phyloP scores from a whole-genome alignment of 2,797 vertebrate genomes.

The Chaetophractus vellerosus region DNA sequence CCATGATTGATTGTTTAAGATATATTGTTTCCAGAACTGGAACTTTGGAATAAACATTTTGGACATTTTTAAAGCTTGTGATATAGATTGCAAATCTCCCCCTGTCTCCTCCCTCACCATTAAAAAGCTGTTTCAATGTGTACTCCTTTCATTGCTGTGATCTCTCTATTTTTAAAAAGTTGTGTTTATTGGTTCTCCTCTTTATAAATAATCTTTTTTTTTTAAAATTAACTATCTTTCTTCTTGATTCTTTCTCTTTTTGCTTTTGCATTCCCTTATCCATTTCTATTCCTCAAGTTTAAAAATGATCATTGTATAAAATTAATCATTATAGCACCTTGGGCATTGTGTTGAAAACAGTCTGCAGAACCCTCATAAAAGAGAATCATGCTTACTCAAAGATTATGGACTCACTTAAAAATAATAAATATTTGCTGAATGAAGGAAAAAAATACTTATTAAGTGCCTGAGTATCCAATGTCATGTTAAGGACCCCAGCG shows the following conservation, averaged over 20 bases:
- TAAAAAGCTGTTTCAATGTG: neutral
- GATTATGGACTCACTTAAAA: constrained; percentile 19
- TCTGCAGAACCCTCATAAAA: constrained; percentile 34
- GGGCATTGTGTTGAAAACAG: constrained; percentile 25
- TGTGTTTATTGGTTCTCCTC: neutral
- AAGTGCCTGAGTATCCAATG: neutral
- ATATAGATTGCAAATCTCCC: neutral
- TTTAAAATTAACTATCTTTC: neutral
- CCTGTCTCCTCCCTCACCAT: neutral
- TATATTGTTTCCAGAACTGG: neutral
- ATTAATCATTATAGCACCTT: constrained; percentile 19
- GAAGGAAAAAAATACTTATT: neutral
- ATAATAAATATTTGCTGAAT: constrained; percentile 17
- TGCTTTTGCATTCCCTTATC: neutral
- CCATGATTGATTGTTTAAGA: constrained; percentile 1
- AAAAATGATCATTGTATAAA: neutral
- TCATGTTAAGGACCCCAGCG: neutral
- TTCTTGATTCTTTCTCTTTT: neutral
- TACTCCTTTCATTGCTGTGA: neutral
- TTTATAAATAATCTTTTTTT: constrained; percentile 57
- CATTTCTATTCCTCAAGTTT: neutral
- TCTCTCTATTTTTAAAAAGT: neutral
- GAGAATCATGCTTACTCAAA: neutral
- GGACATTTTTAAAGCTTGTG: neutral
- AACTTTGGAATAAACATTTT: neutral